Evolutionary conservation across 2,113 vertebrate species (phyloP), one percentile per base, ranked within the genome.

Genomic region (Origma solitaria): DNA sequence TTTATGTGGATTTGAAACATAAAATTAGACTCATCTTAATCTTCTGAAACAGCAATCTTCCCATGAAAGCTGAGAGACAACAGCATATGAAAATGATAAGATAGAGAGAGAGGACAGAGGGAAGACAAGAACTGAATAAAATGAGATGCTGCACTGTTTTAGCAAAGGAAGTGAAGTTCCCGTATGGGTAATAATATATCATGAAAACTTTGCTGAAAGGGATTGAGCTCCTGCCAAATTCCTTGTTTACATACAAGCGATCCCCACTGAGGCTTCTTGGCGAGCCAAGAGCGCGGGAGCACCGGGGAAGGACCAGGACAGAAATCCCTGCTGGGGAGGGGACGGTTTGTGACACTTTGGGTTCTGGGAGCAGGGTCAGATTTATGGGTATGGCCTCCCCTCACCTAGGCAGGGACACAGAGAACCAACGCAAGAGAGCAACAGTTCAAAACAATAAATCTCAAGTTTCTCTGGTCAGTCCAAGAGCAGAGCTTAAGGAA

Each of bases 1-100:
- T 98, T 97, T 96, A 83, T 94, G 92, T 96, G 90, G 92, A 95
- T 91, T 95, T 96, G 96, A 98, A 98, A 90, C 97, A 97, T 96
- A 97, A 97, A 97, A 97, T 97, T 95, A 98, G 97, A 97, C 94
- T 97, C 96, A 96, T 96, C 91, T 95, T 93, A 90, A 96, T 98
- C 93, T 96, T 95, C 96, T 84, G 94, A 97, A 97, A 96, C 88
- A 94, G 92, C 94, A 95, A 86, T 85, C 95, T 97, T 97, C 95
- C 92, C 91, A 95, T 87, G 87, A 96, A 96, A 96, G 95, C 95
- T 95, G 83, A 95, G 80, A 90, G 72, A 92, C 90, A 95, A 92
- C 51, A 97, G 90, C 92, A 96, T 61, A 97, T 92, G 96, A 96
- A 96, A 95, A 93, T 49, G 57, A 90, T 92, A 95, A 92, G 62